phyloP scores from a whole-genome alignment of 1,140 invertebrate genomes.

The Battus philenor region DNA sequence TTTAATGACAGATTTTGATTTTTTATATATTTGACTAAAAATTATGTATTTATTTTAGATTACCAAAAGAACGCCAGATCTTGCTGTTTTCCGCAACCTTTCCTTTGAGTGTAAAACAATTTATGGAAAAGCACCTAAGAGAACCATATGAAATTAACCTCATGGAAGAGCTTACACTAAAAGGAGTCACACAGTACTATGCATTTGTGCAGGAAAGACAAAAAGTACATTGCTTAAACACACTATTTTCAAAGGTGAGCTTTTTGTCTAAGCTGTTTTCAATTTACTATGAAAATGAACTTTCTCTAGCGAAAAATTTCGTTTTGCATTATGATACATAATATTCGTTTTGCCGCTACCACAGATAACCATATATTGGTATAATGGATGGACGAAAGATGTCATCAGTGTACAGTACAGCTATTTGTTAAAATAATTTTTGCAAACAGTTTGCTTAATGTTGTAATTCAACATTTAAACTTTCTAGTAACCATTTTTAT shows the following conservation, averaged over 20 bases:
- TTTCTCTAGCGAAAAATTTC: constrained; percentile 1
- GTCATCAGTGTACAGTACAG: too few relatives aligned
- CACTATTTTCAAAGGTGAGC: constrained; percentile 97
- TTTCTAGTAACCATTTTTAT: too few relatives aligned
- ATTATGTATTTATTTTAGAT: constrained; percentile 74
- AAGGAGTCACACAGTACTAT: constrained; percentile 99
- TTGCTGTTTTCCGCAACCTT: constrained; percentile 99
- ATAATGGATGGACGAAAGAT: too few relatives aligned
- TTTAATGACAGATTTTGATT: too few relatives aligned
- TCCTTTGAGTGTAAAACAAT: constrained; percentile 98
- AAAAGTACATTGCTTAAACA: constrained; percentile 99
- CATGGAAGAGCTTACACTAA: constrained; percentile 99
- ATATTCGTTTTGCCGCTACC: too few relatives aligned
- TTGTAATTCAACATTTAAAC: too few relatives aligned
- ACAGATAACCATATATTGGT: too few relatives aligned
- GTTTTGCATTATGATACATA: too few relatives aligned
- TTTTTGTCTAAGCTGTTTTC: constrained; percentile 12
- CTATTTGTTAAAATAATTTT: too few relatives aligned
- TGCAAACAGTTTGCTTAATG: too few relatives aligned
- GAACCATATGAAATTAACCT: constrained; percentile 99
- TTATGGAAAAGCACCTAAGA: constrained; percentile 98
- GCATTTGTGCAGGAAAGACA: constrained; percentile 99
- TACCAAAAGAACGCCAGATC: constrained; percentile 97
- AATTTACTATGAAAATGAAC: background rate
- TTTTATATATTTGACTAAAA: too few relatives aligned